These are phyloP conservation scores for Plebejus anna DNA, from an alignment of 2,888 invertebrate species.

Conservation along the genomic window DNA sequence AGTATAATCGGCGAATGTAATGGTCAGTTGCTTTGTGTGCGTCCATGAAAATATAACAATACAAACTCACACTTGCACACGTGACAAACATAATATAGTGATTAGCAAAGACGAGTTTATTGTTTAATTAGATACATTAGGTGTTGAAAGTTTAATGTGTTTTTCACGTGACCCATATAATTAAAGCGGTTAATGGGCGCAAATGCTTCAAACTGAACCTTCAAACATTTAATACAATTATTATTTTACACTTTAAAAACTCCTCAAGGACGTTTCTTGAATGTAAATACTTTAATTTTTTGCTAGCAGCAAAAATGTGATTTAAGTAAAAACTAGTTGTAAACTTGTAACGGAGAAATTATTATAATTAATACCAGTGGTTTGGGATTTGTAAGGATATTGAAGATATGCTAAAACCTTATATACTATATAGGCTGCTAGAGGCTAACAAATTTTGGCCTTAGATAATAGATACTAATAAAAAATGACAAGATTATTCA, in stretches of 20 bases:
- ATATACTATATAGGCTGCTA: too few species aligned
- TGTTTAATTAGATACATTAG: not conserved
- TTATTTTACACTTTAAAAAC: not conserved
- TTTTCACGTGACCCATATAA: not conserved
- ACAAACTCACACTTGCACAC: not conserved
- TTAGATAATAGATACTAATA: not conserved
- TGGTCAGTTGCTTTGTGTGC: not conserved
- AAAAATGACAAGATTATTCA: not conserved
- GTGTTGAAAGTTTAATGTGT: constrained; percentile 12
- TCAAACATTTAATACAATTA: constrained; percentile 17
- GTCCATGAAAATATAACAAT: not conserved
- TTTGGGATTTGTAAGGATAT: too few species aligned
- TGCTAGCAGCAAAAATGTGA: not conserved
- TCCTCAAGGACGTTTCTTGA: not conserved
- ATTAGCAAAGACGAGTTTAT: not conserved
- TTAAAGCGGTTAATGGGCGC: not conserved
- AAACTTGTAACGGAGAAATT: not conserved
- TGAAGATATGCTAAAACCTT: not conserved
- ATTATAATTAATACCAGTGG: too few species aligned
- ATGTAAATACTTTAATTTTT: not conserved
- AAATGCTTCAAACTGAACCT: not conserved
- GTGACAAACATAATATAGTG: not conserved
- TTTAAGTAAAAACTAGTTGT: not conserved
- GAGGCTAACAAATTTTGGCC: not conserved
- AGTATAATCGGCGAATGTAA: too few species aligned